These are phyloP conservation scores for Morone chrysops DNA, from an alignment of 2,113 vertebrate species.

Conservation along the genomic window DNA sequence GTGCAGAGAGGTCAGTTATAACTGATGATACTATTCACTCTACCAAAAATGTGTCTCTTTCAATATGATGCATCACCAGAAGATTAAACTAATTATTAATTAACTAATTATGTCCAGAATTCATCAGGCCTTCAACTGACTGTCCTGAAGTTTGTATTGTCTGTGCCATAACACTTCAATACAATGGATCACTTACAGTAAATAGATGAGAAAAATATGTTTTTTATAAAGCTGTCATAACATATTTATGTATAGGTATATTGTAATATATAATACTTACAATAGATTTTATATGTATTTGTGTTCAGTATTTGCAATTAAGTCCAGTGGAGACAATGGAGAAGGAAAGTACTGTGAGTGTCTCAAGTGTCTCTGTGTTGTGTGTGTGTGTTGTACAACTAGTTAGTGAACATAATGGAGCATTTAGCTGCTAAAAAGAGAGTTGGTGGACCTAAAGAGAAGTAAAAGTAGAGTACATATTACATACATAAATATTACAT, in stretches of 20 bases:
- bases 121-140: neutral
- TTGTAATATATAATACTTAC: too few species aligned
- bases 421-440: too few species aligned
- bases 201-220: neutral
- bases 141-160: neutral
- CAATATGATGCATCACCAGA: neutral
- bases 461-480: too few species aligned
- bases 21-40: neutral
- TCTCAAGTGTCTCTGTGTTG: too few species aligned
- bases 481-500: too few species aligned
- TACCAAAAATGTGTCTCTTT: constrained; percentile 1
- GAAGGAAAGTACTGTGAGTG: too few species aligned
- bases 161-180: neutral
- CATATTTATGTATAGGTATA: neutral
- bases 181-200: neutral
- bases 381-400: too few species aligned
- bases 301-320: too few species aligned
- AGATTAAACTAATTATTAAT: neutral
- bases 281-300: too few species aligned
- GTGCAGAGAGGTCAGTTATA: neutral
- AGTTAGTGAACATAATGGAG: too few species aligned
- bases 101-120: neutral
- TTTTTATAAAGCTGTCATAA: neutral
- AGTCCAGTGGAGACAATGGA: too few species aligned
- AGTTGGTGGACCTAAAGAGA: too few species aligned